Conservation (phyloP, 1,140 invertebrate genomes). For the Drosophila ambigua region DNA sequence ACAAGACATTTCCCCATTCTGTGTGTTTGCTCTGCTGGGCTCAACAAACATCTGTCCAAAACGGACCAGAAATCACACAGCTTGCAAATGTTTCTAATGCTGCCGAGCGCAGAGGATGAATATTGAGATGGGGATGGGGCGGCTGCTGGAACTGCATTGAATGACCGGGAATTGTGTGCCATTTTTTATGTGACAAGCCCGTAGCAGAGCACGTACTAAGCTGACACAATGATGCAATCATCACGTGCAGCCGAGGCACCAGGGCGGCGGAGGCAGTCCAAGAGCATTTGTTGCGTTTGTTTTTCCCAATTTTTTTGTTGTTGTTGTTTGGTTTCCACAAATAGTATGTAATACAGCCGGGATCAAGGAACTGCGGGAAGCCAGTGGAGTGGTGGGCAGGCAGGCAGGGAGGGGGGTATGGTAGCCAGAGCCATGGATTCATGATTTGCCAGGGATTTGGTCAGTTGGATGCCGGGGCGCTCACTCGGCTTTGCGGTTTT, state of each 20-base stretch:
- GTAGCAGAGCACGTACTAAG: slow-evolving; percentile 75
- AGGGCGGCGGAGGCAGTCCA: slow-evolving; percentile 10
- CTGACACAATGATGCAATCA: slow-evolving; percentile 82
- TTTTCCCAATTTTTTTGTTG: slow-evolving; percentile 30
- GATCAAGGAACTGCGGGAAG: too few species aligned
- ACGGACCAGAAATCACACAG: slow-evolving; percentile 41
- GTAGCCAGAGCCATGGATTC: slow-evolving; percentile 25
- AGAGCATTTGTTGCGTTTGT: slow-evolving; percentile 53
- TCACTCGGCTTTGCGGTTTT: slow-evolving; percentile 42
- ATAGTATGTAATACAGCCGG: slow-evolving; percentile 24
- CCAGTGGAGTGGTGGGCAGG: background rate
- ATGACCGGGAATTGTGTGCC: slow-evolving; percentile 67
- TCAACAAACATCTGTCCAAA: slow-evolving; percentile 46
- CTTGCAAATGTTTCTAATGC: slow-evolving; percentile 66
- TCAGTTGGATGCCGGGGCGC: slow-evolving; percentile 16
- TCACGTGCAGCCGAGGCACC: slow-evolving; percentile 62
- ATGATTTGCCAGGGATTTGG: slow-evolving; percentile 45
- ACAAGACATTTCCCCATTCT: slow-evolving; percentile 36
- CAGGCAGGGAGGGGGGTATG: background rate
- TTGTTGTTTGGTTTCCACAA: slow-evolving; percentile 18
- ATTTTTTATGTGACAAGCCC: slow-evolving; percentile 78
- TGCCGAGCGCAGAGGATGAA: background rate
- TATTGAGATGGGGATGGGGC: background rate
- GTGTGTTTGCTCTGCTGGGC: background rate
- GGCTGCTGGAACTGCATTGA: slow-evolving; percentile 36